Evolutionary conservation across 2,797 vertebrate species (phyloP).

Genomic region (Acridotheres tristis): DNA sequence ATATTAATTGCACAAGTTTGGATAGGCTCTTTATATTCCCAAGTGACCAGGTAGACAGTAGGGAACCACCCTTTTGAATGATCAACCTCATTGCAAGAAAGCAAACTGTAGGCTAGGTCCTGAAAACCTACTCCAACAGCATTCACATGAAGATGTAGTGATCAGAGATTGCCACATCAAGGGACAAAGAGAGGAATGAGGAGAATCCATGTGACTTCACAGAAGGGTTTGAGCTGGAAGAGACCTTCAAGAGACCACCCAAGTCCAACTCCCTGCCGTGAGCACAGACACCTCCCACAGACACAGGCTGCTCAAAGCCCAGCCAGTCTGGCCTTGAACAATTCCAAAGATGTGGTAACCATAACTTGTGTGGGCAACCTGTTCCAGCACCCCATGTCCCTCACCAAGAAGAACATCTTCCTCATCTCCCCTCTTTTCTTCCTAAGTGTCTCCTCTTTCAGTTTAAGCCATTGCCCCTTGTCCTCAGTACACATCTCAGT

Average conservation of each 20-base stretch:
- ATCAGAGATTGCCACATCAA: background rate
- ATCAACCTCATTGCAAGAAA: background rate
- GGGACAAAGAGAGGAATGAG: background rate
- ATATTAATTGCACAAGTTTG: background rate
- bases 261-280: background rate
- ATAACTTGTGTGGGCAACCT: background rate
- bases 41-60: background rate
- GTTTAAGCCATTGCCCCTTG: background rate
- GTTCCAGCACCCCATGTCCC: background rate
- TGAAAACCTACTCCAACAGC: background rate
- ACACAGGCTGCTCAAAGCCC: background rate
- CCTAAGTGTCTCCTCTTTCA: background rate
- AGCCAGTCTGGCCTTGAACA: background rate
- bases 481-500: background rate
- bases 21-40: background rate
- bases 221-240: background rate
- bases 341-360: accelerated
- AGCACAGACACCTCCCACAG: background rate
- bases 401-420: background rate
- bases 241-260: background rate
- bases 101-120: background rate
- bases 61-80: background rate
- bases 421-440: background rate
- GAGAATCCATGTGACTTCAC: background rate
- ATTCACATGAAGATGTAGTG: accelerated